Conservation (phyloP, 2,113 vertebrate species). For the Odocoileus virginianus region DNA sequence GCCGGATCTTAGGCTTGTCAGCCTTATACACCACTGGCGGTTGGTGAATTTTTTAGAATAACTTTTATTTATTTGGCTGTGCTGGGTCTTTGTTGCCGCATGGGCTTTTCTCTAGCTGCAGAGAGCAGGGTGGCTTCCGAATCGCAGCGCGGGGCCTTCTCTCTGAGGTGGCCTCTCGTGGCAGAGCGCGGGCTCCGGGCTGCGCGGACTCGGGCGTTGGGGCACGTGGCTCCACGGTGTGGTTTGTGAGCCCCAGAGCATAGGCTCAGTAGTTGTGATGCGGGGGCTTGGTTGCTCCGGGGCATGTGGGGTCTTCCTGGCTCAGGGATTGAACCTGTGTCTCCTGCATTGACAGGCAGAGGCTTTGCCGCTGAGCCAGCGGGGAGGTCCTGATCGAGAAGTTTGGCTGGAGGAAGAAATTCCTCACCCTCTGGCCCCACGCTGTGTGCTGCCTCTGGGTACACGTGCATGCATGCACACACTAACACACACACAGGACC, state of each 20-base stretch:
- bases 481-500: background rate
- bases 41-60: rapidly evolving
- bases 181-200: rapidly evolving
- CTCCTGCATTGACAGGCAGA: background rate
- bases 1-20: rapidly evolving
- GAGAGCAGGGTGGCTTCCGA: background rate
- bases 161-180: background rate
- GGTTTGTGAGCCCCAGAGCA: background rate
- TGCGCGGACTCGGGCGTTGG: background rate
- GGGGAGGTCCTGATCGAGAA: rapidly evolving
- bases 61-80: background rate
- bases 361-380: background rate
- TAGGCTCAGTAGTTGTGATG: background rate
- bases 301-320: background rate
- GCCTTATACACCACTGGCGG: rapidly evolving
- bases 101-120: background rate
- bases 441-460: background rate
- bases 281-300: background rate
- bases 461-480: background rate
- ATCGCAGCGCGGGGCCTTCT: rapidly evolving
- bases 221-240: background rate
- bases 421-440: background rate
- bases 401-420: background rate
- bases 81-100: background rate
- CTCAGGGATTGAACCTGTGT: background rate